Conservation (phyloP, 2,888 invertebrate species). For the Melitaea athalia region DNA sequence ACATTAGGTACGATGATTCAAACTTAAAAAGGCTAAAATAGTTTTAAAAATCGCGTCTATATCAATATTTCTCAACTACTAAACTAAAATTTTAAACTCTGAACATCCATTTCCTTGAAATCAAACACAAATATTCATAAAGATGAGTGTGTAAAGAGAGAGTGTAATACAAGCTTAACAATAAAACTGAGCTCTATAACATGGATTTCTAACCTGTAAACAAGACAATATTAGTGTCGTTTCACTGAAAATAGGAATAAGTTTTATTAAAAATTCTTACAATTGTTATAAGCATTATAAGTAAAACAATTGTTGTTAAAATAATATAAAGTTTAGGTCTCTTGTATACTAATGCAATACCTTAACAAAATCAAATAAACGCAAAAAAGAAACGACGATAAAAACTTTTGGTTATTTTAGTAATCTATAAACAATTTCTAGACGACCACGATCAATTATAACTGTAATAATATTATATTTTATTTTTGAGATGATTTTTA, state of each 20-base stretch:
- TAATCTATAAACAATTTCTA: too few species aligned
- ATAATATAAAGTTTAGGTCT: not conserved
- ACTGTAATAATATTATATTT: too few species aligned
- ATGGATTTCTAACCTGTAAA: constrained; percentile 31
- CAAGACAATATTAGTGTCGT: constrained; percentile 23
- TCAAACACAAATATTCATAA: not conserved
- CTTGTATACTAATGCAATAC: too few species aligned
- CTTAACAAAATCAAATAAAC: too few species aligned
- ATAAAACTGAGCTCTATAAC: constrained; percentile 21
- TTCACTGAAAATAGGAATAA: constrained; percentile 26
- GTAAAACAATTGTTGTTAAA: constrained; percentile 6
- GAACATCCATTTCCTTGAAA: not conserved
- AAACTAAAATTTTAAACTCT: not conserved
- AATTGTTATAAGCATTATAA: constrained; percentile 11
- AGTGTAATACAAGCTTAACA: constrained; percentile 26
- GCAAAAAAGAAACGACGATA: too few species aligned
- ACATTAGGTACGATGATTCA: too few species aligned
- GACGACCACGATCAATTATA: too few species aligned
- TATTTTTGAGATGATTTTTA: too few species aligned
- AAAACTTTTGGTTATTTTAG: too few species aligned
- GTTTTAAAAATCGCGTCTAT: too few species aligned
- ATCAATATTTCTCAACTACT: not conserved
- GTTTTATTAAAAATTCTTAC: constrained; percentile 33
- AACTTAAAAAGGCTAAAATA: too few species aligned
- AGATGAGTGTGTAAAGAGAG: constrained; percentile 20